Base-by-base conservation (phyloP, 2,888 invertebrate species). In the Cremastinae sp. region DNA sequence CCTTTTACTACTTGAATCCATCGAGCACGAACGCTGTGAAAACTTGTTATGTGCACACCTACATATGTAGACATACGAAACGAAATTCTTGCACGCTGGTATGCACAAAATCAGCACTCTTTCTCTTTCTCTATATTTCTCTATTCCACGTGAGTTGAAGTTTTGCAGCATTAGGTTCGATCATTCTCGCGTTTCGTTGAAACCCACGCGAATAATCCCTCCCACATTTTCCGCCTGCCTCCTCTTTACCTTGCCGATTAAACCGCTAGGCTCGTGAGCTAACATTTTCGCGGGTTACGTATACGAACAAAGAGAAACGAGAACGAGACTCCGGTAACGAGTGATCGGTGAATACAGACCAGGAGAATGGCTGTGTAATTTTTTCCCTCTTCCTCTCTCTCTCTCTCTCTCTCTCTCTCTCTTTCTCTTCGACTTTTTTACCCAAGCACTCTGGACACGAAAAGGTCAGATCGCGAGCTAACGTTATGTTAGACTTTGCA, bases 391-490 rank as follows among this genome's bases (percentile, higher is more conserved):
- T 56, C 10, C 55, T 14, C 55, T 51, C 1, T 12, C 7, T 20
- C 45, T 53, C 14, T 28, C 22, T 22, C n/a, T n/a, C n/a, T 51
- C 22, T 7, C 62, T 12, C 55, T 14, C 55, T 51, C 1, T 12
- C 7, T 20, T 37, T 53, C 14, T 28, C 22, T 22, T 9, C 28
- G 28, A 28, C 5, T 28, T 28, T 28, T 28, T 45, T 41, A 3
- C 47, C 9, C 14, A 47, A 22, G 14, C 20, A 4, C 7, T 43
- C n/a, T 41, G 37, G 43, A 53, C 73, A 69, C 39, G 61, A 59
- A 73, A 73, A 76, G 68, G 75, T 76, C 68, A 73, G 72, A 75
- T 75, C 62, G 39, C 43, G 53, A 51, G 49, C 43, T 28, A n/a
- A 41, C 43, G 66, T 66, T 72, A 55, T 41, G 43, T n/a, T 3